These are phyloP conservation scores for Rhadinocentrus ornatus DNA, from an alignment of 2,797 vertebrate species.

Conservation along the genomic window DNA sequence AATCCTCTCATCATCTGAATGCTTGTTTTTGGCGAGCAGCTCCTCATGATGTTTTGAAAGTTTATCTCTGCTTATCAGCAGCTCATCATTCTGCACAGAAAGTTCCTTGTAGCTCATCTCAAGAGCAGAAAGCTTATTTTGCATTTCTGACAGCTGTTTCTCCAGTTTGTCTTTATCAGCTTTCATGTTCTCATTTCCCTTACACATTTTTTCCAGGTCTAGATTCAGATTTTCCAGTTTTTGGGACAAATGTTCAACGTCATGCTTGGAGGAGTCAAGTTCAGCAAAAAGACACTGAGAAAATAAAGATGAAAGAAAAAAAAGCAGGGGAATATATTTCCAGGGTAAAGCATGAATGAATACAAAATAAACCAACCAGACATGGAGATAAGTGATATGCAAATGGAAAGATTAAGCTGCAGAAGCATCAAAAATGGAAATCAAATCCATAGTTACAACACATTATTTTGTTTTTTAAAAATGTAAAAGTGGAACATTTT, in stretches of 20 bases:
- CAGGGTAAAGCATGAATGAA: conserved; percentile 84
- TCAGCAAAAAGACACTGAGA: conserved; percentile 93
- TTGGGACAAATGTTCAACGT: conserved; percentile 89
- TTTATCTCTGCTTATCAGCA: conserved; percentile 77
- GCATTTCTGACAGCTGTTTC: conserved; percentile 80
- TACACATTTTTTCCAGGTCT: conserved; percentile 85
- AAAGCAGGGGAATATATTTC: conserved; percentile 50
- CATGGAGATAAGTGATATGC: conserved; percentile 70
- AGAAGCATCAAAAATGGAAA: conserved; percentile 64
- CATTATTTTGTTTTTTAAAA: conserved; percentile 20
- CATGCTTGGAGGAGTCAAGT: conserved; percentile 92
- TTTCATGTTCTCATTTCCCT: conserved; percentile 84
- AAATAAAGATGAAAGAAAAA: conserved; percentile 80
- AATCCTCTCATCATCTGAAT: conserved; percentile 73
- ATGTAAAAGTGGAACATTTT: conserved; percentile 57
- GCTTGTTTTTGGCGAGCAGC: conserved; percentile 71
- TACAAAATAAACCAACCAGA: conserved; percentile 85
- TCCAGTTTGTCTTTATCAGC: conserved; percentile 85
- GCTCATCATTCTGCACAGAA: conserved; percentile 78
- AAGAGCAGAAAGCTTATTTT: conserved; percentile 77
- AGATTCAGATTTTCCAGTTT: conserved; percentile 88
- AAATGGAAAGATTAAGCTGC: conserved; percentile 73
- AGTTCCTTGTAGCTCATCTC: conserved; percentile 81
- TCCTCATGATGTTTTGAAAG: conserved; percentile 80
- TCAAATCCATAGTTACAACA: conserved; percentile 55